Evolutionary conservation across 2,888 invertebrate species (phyloP).

Genomic region (Chrysodeixis includens): DNA sequence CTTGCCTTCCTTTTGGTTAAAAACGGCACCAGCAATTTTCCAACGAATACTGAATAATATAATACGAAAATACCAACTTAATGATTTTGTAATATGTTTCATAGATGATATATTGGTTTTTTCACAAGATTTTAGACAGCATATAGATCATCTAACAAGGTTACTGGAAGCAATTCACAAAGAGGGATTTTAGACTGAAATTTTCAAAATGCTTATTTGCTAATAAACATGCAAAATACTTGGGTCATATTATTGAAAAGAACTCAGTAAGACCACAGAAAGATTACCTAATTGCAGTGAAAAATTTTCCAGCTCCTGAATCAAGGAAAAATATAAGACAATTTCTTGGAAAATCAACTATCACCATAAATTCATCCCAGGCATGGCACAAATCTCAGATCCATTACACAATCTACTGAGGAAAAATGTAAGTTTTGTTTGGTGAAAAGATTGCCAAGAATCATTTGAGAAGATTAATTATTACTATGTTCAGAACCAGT

Average conservation of each 20-base stretch:
- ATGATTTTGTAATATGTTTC: conserved; percentile 14
- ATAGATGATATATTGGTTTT: conserved; percentile 24
- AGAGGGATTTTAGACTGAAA: conserved; percentile 8
- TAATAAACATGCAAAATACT: conserved; percentile 23
- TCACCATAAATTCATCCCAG: conserved; percentile 49
- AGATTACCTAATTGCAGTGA: conserved; percentile 22
- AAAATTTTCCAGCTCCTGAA: conserved; percentile 15
- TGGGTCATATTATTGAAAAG: conserved; percentile 34
- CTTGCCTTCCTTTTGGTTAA: conserved; percentile 32
- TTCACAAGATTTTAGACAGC: background rate
- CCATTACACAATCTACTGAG: conserved; percentile 51
- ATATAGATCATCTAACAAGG: background rate
- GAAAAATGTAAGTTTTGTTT: background rate
- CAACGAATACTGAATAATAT: conserved; percentile 18
- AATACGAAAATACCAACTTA: conserved; percentile 20
- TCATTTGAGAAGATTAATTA: background rate
- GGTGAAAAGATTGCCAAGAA: background rate
- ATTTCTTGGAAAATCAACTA: conserved; percentile 24
- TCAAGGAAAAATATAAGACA: conserved; percentile 52
- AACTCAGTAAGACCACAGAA: conserved; percentile 17
- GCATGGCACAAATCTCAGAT: conserved; percentile 46
- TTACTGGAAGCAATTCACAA: conserved; percentile 7
- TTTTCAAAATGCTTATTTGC: conserved; percentile 15
- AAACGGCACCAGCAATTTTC: conserved; percentile 33
- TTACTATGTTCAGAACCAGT: conserved; percentile 13